Evolutionary conservation across 92 coral and sea anemone genomes (phyloP), one percentile per base, ranked within the genome.

Genomic region (Meandrina meandrites): DNA sequence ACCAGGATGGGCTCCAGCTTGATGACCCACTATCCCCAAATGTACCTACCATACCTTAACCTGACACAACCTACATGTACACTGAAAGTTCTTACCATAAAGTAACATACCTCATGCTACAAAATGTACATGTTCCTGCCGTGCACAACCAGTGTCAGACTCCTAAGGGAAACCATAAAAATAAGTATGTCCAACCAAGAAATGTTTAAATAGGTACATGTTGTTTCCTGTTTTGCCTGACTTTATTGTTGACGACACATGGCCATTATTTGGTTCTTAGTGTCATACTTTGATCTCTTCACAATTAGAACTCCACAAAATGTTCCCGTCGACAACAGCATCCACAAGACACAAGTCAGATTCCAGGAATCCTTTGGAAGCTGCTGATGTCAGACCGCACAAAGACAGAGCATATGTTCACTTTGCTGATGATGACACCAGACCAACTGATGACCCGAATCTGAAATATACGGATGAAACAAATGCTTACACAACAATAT

Each of bases 341-440:
- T 94, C 98, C 53, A 30, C 90, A 21, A 91, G 77, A 66, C 89
- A 89, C 78, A 91, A 84, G 79, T 35, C 87, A 50, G 95, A 90
- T n/a, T 16, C 79, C 4, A 81, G 77, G 48, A 75, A 79, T 32
- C 64, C 75, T 76, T 37, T 80, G 11, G 88, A 88, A 17, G 89
- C 78, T 3, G 2, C 45, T 48, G 67, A 85, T 27, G 12, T 47
- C 11, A 85, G 67, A 57, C 69, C 91, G 36, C 87, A 84, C 71
- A 90, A 91, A 87, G 98, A 94, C 83, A 88, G 98, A 84, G 93
- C 88, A 3, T 94, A 93, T 87, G 98, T 94, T 13, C 96, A 93
- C 69, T 94, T 94, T 84, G 88, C 91, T 11, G 80, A 89, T 73
- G 93, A 94, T 51, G 81, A 91, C 74, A 32, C 83, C 28, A 76